Conservation (phyloP, 2,113 vertebrate species). For the Rhadina sibilatrix region DNA sequence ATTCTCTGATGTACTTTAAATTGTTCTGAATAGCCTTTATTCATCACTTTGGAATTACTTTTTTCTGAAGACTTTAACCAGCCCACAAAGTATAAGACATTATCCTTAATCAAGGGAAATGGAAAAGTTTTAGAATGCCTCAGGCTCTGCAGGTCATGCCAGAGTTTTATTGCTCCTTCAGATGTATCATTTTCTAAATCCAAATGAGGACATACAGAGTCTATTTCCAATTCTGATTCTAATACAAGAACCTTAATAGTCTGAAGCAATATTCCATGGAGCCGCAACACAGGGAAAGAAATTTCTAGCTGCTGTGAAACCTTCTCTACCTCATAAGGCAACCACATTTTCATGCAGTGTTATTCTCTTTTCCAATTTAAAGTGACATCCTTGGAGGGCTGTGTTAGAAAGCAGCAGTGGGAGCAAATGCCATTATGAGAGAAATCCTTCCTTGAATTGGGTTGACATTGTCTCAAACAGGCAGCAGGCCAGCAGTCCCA, state of each 20-base stretch:
- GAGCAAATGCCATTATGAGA: background rate
- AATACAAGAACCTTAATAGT: background rate
- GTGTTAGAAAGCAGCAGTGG: background rate
- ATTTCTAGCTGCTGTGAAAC: background rate
- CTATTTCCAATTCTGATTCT: background rate
- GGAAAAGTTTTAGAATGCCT: background rate
- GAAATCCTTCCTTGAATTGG: background rate
- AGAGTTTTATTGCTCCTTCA: background rate
- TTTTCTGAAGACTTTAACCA: background rate
- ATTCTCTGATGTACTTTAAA: background rate
- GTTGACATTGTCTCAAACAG: background rate
- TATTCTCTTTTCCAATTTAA: background rate
- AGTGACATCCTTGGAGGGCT: background rate
- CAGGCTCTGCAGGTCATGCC: background rate
- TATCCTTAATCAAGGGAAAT: background rate
- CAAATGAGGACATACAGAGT: background rate
- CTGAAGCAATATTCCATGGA: background rate
- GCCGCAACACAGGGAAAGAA: background rate
- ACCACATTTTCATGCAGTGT: background rate
- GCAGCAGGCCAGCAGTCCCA: background rate
- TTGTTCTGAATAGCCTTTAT: background rate
- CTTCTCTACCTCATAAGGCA: background rate
- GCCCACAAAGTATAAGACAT: background rate
- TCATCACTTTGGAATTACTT: background rate
- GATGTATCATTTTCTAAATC: background rate